Evolutionary conservation across 2,888 invertebrate genomes (phyloP), one percentile per base, ranked within the genome.

Genomic region (Isoperla grammatica): DNA sequence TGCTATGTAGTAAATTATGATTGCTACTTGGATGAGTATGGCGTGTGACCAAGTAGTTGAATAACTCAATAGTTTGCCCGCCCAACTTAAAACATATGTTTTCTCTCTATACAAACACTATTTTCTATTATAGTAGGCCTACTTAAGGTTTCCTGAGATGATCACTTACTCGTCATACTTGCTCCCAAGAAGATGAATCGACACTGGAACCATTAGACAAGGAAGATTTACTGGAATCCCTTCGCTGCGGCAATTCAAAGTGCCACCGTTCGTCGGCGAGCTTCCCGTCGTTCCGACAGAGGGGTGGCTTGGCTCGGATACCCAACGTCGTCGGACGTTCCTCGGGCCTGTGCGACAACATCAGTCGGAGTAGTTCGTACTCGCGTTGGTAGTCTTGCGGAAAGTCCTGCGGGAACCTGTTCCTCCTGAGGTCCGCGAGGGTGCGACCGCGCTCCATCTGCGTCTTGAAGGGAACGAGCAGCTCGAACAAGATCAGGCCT

Each of bases 401-500:
- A 72, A 96, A 95, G 39, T 82, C 75, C 1, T 74, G 68, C 0
- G 95, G 92, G 73, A 88, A 92, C 15, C 75, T 73, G 2, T 83
- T 81, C 49, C 81, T 79, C 55, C 89, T 80, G 40, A 90, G 77
- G 64, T 81, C 76, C 57, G 81, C 78, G 55, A 94, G 75, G 6
- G 84, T 82, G 42, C 79, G 74, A 63, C 88, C 80, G 56, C 97
- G 80, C 76, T 99, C 98, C 82, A 94, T 88, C 74, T 93, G 89
- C 0, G 98, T 98, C 9, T 78, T 76, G 74, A 98, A 97, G 15
- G 94, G 91, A 56, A 89, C 86, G 43, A 97, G 78, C 59, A 99
- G 73, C 76, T 99, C 99, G 73, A 95, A 92, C 66, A 96, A 83
- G 63, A 99, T 95, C 61, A 99, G 79, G 0, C 96, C 97, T 65